Conservation (phyloP, 2,113 vertebrate genomes). For the Aplodontia rufa region DNA sequence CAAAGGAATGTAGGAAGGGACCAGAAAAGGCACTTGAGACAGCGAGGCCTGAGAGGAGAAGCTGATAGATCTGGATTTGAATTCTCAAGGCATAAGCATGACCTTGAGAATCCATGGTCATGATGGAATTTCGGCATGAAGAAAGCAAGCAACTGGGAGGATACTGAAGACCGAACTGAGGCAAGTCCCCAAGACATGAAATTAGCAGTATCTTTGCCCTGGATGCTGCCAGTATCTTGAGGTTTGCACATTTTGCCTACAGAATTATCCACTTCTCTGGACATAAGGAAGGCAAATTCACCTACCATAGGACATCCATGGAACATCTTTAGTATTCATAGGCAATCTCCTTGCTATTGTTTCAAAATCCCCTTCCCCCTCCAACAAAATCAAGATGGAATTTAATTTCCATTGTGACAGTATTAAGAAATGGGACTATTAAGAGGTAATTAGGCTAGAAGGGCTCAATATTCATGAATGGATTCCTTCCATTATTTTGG, state of each 20-base stretch:
- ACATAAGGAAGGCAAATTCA: background rate
- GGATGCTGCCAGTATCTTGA: rapidly evolving
- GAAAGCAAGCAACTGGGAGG: background rate
- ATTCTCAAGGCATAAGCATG: background rate
- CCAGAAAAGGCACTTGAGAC: no score
- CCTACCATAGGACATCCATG: no score
- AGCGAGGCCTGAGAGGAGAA: background rate
- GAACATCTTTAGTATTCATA: background rate
- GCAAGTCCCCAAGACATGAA: background rate
- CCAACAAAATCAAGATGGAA: background rate
- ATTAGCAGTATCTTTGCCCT: rapidly evolving
- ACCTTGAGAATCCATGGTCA: no score
- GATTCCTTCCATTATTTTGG: background rate
- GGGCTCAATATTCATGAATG: background rate
- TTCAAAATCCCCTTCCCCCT: background rate
- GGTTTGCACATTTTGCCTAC: background rate
- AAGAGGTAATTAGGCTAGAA: background rate
- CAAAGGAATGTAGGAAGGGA: background rate
- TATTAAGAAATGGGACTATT: background rate
- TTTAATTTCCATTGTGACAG: background rate
- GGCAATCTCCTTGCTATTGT: background rate
- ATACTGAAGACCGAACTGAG: background rate
- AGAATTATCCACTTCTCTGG: background rate
- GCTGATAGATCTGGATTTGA: background rate
- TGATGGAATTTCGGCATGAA: background rate